Base-by-base conservation (phyloP, 2,797 vertebrate species). In the Xyrichtys novacula region DNA sequence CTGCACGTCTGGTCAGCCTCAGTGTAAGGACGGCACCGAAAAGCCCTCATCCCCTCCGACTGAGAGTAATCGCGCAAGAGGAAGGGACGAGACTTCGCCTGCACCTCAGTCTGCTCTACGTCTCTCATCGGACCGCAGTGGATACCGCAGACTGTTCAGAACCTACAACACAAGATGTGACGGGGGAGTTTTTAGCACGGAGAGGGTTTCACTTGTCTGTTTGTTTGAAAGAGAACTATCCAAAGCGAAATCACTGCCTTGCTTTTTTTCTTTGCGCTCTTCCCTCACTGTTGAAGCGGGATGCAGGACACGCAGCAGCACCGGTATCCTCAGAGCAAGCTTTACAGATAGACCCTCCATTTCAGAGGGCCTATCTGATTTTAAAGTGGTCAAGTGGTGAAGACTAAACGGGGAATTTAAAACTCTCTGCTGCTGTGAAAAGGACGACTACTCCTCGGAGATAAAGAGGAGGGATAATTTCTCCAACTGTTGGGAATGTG, bases 281-380 rank as follows among this genome's bases (percentile, higher is more conserved):
- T 42, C 31, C 28, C 71, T 78, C 71, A 2, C 57, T 28, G 65
- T 46, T 52, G 23, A 47, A 65, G 77, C 62, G 78, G 81, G 80
- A 85, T 86, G 84, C 85, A 48, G 88, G 89, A 85, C 78, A 43
- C 87, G 88, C 88, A 88, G 84, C 88, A 66, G 76, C 87, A 66
- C 83, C 75, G 80, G 75, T 2, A 20, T 31, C 71, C 43, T 67
- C 70, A 70, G 60, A 67, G 60, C 22, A 66, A 82, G 16, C 69
- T 56, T 19, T 32, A 53, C 26, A 59, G 50, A 58, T 7, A 64
- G 75, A 88, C 46, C 66, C 72, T 63, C 61, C 62, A 61, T 34
- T 67, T 75, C 71, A 67, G 55, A 6, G 15, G 84, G 71, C 65
- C 74, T n/a, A 12, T 68, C 71, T 71, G 8, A 65, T 76, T 53